Conservation (phyloP, 2,113 vertebrate species). For the Tragelaphus strepsiceros region DNA sequence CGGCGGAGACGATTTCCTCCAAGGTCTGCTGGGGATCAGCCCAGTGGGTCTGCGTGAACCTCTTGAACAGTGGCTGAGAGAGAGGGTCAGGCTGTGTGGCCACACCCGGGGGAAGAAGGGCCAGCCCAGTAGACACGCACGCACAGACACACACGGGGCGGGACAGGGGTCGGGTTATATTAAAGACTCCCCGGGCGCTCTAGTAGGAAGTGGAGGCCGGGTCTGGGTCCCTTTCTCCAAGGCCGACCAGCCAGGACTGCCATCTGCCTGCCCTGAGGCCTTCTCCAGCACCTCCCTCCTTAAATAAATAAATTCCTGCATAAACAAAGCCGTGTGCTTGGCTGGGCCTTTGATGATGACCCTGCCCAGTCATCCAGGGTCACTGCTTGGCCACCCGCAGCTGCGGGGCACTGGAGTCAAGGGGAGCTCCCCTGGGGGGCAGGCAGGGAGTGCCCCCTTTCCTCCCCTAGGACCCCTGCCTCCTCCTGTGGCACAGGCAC, state of each 20-base stretch:
- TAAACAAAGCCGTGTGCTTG: not conserved
- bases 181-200: not conserved
- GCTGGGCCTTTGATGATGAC: not conserved
- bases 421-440: fast-evolving
- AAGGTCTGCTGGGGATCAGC: conserved; percentile 74
- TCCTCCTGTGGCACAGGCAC: not conserved
- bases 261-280: not conserved
- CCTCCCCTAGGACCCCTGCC: not conserved
- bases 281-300: not conserved
- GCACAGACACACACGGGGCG: not conserved
- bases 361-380: not conserved
- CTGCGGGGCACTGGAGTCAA: not conserved
- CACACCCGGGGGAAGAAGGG: not conserved
- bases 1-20: conserved; percentile 76
- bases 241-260: not conserved
- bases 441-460: not conserved
- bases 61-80: conserved; percentile 80
- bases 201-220: not conserved
- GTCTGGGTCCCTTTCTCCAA: not conserved
- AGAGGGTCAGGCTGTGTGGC: conserved; percentile 7
- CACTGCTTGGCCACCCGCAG: not conserved
- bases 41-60: conserved; percentile 84
- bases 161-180: not conserved
- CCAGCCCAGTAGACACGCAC: not conserved
- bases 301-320: conserved; percentile 27